Conservation (phyloP, 2,888 invertebrate genomes). For the Neuroscelio doddi region DNA sequence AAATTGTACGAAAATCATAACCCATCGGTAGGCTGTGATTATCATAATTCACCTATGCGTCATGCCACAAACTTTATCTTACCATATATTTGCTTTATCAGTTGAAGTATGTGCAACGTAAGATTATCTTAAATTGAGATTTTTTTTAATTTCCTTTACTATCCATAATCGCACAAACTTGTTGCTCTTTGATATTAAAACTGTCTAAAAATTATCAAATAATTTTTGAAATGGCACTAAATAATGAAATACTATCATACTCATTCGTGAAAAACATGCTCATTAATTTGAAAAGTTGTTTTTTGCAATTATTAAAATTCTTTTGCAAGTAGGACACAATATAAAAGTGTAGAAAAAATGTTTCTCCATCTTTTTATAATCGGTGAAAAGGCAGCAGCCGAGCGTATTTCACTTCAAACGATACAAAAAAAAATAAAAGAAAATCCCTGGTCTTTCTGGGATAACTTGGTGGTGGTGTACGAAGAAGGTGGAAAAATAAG, state of each 20-base stretch:
- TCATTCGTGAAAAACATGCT: constrained; percentile 3
- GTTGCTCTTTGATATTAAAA: too few species aligned
- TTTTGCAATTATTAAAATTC: constrained; percentile 20
- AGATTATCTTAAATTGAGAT: too few species aligned
- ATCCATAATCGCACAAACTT: too few species aligned
- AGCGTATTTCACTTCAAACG: constrained; percentile 21
- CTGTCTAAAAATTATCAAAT: too few species aligned
- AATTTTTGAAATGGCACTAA: neutral
- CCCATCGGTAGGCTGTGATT: too few species aligned
- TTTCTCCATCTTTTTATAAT: constrained; percentile 15
- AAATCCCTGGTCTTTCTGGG: constrained; percentile 10
- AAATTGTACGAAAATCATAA: too few species aligned
- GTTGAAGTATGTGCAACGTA: too few species aligned
- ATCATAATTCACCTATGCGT: too few species aligned
- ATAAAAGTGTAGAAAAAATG: constrained; percentile 11
- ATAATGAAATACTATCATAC: constrained; percentile 9
- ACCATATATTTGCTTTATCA: too few species aligned
- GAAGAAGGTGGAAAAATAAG: constrained; percentile 53
- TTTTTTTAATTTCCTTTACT: too few species aligned
- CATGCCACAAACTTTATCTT: too few species aligned
- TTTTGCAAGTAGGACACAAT: constrained; percentile 17
- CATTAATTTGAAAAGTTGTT: constrained; percentile 10
- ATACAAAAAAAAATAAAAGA: constrained; percentile 18
- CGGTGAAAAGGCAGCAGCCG: constrained; percentile 18
- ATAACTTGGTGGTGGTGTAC: constrained; percentile 12